Base-by-base conservation (phyloP, 1,140 invertebrate genomes). In the Drosophila sucinea region DNA sequence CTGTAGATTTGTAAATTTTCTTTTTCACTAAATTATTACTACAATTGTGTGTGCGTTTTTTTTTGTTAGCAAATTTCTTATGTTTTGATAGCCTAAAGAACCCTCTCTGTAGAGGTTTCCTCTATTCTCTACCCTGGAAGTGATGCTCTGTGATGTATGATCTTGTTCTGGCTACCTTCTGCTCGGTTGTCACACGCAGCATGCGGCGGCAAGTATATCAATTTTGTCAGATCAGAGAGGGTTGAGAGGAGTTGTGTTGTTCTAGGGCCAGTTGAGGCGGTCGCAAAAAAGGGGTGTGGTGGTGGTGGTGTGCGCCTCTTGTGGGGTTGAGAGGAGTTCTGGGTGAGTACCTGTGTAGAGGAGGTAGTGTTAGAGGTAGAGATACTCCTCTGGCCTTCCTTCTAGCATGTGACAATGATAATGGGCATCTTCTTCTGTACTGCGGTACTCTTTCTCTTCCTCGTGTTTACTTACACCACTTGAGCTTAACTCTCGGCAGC, bases 401-500 rank as follows among this genome's bases (percentile, higher is more conserved):
- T 54, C 10, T 41, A 33, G 63, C 38, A 73, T 85, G 81, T 74
- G 81, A 85, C 81, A 84, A 84, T 85, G 81, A 77, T 82, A 67
- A 82, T 82, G 7, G 66, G 65, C 32, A 51, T 11, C 10, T 25
- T 30, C 35, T 7, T 23, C 17, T 27, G 1, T 10, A 1, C n/a
- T 17, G 33, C 25, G 40, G 40, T 58, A 56, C 40, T 65, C 62
- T 57, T 55, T 60, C 54, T 33, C 47, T 66, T 70, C 76, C 60
- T 66, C 70, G 77, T 86, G 80, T 89, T 89, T 87, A 58, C 84
- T 89, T 87, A 89, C 84, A 89, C 79, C 83, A 87, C 83, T 86
- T 86, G 82, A 86, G 83, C 82, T 72, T 86, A 75, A 74, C 70
- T 74, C 74, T 74, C 74, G 81, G 57, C 64, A 56, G 67, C 54